Evolutionary conservation across 2,113 vertebrate genomes (phyloP).

Genomic region (Triplophysa tibetana): DNA sequence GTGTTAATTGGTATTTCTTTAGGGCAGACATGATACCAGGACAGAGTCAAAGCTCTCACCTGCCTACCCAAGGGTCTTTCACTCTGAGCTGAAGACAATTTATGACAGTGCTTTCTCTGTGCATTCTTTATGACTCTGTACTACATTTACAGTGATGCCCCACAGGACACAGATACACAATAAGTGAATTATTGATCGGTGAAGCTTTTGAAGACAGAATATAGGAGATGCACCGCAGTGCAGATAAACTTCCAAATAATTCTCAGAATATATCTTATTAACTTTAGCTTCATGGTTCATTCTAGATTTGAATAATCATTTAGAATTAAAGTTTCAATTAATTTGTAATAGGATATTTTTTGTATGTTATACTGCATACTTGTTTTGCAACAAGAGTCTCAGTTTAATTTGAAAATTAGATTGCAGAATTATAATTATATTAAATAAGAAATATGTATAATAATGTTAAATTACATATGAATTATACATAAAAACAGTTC

Average conservation of each 20-base stretch:
- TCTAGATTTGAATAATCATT: no score
- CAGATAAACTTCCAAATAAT: not conserved
- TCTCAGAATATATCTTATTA: no score
- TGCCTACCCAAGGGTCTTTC: not conserved
- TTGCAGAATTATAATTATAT: no score
- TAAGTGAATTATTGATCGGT: not conserved
- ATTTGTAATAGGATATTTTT: no score
- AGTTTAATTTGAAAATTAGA: not conserved
- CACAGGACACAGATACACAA: conserved; percentile 1
- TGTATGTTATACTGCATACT: not conserved
- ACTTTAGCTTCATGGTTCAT: no score
- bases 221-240: no score
- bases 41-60: not conserved
- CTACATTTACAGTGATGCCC: not conserved
- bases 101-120: not conserved
- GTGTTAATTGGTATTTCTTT: not conserved
- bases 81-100: conserved; percentile 2
- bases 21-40: not conserved
- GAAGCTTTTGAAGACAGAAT: no score
- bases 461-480: no score
- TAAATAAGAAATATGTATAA: no score
- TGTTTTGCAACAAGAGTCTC: no score
- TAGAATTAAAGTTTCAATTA: no score
- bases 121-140: conserved; percentile 2
- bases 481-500: no score